Evolutionary conservation across 2,797 vertebrate genomes (phyloP).

Genomic region (Leptodactylus fallax): DNA sequence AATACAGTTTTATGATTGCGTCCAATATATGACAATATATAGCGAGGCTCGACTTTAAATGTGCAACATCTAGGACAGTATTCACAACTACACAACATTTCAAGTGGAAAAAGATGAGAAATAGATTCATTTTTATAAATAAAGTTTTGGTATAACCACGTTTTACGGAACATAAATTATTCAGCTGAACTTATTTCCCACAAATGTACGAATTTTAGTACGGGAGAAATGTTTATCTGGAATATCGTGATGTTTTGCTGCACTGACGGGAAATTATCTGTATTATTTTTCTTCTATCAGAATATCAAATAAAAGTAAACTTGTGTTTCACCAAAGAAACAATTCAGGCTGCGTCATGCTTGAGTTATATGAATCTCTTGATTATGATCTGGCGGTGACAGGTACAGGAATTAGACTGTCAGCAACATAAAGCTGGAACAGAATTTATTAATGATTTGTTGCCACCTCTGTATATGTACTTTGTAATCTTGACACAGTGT

Average conservation of each 20-base stretch:
- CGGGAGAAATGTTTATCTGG: neutral
- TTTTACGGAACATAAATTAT: neutral
- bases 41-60: no score
- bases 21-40: no score
- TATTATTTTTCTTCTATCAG: conserved; percentile 15
- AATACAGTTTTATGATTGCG: no score
- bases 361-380: conserved; percentile 40
- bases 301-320: conserved; percentile 33
- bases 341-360: neutral
- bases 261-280: conserved; percentile 7
- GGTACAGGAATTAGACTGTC: conserved; percentile 46
- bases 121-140: neutral
- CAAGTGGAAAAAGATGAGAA: neutral
- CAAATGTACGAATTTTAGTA: neutral
- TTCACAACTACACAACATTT: neutral
- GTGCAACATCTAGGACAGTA: neutral
- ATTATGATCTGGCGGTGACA: conserved; percentile 53
- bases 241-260: neutral
- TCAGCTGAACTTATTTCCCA: neutral
- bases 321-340: conserved; percentile 1
- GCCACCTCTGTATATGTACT: conserved; percentile 7
- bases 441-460: conserved; percentile 49
- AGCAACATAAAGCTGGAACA: conserved; percentile 30
- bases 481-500: conserved; percentile 22
- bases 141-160: neutral